Percentiles rank a stretch among this genome's conserved stretches.
phyloP scores from a whole-genome alignment of 2,888 invertebrate genomes.

The Dioctria rufipes region DNA sequence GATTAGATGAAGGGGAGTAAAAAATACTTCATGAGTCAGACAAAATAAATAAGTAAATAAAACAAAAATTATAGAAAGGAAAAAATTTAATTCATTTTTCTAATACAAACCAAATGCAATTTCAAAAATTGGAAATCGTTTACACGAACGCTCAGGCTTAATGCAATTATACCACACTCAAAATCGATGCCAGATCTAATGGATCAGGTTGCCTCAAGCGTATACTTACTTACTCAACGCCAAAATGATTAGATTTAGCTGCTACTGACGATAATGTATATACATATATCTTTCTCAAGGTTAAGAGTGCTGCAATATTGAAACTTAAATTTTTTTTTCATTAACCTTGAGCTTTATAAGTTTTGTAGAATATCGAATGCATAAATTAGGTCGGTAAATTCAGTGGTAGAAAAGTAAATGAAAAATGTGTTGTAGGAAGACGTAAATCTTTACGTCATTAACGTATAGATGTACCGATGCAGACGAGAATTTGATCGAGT shows the following conservation, averaged over 20 bases:
- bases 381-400: not conserved
- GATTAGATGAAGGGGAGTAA: not conserved
- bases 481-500: no score
- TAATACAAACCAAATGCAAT: slow-evolving; percentile 32
- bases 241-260: slow-evolving; percentile 31
- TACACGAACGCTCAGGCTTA: slow-evolving; percentile 35
- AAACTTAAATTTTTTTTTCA: slow-evolving; percentile 19
- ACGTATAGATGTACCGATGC: no score
- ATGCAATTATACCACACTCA: slow-evolving; percentile 36
- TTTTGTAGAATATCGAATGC: not conserved
- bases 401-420: not conserved
- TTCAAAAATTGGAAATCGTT: slow-evolving; percentile 42
- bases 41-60: slow-evolving; percentile 1
- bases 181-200: slow-evolving; percentile 11
- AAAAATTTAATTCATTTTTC: slow-evolving; percentile 20
- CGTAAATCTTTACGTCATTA: no score
- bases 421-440: no score
- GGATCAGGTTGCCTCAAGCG: slow-evolving; percentile 35
- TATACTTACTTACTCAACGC: slow-evolving; percentile 24
- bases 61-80: slow-evolving; percentile 8
- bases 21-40: not conserved
- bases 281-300: slow-evolving; percentile 33
- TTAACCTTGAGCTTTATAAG: slow-evolving; percentile 41
- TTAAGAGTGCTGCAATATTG: slow-evolving; percentile 40
- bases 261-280: not conserved